Evolutionary conservation across 2,888 invertebrate species (phyloP).

Genomic region (Xanthorhoe spadicearia): DNA sequence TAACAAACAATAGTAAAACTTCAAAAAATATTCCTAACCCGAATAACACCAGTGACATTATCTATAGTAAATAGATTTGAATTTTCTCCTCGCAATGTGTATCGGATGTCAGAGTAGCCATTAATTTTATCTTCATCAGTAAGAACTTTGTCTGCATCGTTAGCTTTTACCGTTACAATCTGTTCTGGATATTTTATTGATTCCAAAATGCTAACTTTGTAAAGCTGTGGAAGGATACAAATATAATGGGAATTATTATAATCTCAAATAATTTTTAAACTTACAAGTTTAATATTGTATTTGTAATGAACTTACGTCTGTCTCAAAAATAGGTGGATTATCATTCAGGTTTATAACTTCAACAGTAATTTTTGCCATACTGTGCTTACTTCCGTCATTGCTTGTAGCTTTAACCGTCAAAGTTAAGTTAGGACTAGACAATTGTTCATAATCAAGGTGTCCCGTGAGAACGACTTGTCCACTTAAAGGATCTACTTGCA

Average conservation of each 20-base stretch:
- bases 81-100: constrained; percentile 89
- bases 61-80: constrained; percentile 90
- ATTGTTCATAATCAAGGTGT: constrained; percentile 90
- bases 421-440: constrained; percentile 85
- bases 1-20: neutral
- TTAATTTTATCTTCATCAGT: constrained; percentile 82
- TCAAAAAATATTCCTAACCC: constrained; percentile 62
- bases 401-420: constrained; percentile 85
- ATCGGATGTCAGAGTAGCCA: constrained; percentile 89
- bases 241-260: neutral
- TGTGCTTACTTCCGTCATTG: constrained; percentile 83
- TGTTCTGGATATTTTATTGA: constrained; percentile 88
- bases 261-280: neutral
- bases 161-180: constrained; percentile 88
- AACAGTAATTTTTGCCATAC: constrained; percentile 88
- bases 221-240: constrained; percentile 77
- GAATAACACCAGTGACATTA: constrained; percentile 87
- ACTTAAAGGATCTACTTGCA: constrained; percentile 86
- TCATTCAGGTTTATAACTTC: constrained; percentile 91
- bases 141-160: constrained; percentile 87
- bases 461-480: constrained; percentile 90
- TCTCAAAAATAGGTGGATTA: constrained; percentile 89
- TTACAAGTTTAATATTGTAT: neutral
- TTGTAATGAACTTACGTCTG: constrained; percentile 74
- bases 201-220: constrained; percentile 89